These are phyloP conservation scores for Sebastes aleutianus DNA, from an alignment of 2,797 vertebrate genomes.

Conservation along the genomic window DNA sequence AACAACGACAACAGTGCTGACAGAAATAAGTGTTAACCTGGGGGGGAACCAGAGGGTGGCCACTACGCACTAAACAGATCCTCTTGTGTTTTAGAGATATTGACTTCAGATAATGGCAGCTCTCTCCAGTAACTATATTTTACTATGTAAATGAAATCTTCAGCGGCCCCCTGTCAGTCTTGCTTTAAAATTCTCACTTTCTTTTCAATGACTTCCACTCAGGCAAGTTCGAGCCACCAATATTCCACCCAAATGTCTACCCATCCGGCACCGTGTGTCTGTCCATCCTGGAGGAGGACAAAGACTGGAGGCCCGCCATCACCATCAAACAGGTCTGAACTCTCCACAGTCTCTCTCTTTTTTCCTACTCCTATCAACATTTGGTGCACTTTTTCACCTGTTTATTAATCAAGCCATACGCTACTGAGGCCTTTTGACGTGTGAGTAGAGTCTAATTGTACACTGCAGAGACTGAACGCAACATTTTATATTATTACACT, in stretches of 20 bases:
- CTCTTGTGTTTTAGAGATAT: conserved; percentile 44
- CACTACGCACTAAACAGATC: background rate
- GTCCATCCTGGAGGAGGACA: conserved; percentile 86
- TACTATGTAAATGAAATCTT: background rate
- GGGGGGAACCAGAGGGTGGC: too few species aligned
- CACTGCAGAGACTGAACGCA: too few species aligned
- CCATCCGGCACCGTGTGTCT: conserved; percentile 82
- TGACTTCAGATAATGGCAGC: conserved; percentile 6
- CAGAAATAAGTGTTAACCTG: too few species aligned
- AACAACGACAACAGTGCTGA: too few species aligned
- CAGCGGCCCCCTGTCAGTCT: background rate
- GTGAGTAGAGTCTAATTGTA: too few species aligned
- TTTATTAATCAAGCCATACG: background rate
- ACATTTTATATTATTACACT: too few species aligned
- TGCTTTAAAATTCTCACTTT: background rate
- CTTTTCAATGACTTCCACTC: conserved; percentile 16
- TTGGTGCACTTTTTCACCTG: too few species aligned
- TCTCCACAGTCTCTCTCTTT: background rate
- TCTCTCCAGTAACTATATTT: conserved; percentile 11
- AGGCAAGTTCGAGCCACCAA: conserved; percentile 85
- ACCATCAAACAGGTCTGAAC: conserved; percentile 83
- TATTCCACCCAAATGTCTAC: conserved; percentile 85
- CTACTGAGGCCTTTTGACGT: background rate
- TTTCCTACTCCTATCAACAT: too few species aligned
- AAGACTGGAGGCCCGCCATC: conserved; percentile 87